phyloP scores from a whole-genome alignment of 2,113 vertebrate genomes.

The Pygoscelis adeliae region DNA sequence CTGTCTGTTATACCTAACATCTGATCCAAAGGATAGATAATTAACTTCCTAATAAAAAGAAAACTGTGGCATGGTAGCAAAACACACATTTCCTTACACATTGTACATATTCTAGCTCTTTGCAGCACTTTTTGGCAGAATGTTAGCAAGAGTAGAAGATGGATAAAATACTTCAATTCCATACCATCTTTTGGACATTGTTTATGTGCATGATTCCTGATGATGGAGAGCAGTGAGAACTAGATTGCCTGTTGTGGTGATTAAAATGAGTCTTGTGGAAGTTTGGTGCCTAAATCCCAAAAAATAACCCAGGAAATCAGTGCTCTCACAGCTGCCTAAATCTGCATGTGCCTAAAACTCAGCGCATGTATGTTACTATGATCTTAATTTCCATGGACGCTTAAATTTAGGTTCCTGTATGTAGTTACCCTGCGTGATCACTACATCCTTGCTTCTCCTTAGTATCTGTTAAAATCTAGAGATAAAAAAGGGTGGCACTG shows the following conservation, averaged over 20 bases:
- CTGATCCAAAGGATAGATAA: neutral
- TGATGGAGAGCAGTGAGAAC: neutral
- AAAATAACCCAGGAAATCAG: neutral
- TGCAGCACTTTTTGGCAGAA: neutral
- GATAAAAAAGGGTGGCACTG: neutral
- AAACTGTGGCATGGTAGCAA: neutral
- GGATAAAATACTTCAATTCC: neutral
- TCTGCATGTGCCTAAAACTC: neutral
- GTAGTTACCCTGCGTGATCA: neutral
- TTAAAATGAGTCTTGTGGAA: neutral
- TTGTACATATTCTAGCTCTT: neutral
- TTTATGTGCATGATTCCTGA: neutral
- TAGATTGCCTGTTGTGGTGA: neutral
- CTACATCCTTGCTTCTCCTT: neutral
- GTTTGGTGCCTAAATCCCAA: neutral
- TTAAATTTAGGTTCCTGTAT: neutral
- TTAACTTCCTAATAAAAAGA: neutral
- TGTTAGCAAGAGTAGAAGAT: neutral
- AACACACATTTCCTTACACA: neutral
- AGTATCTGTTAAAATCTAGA: neutral
- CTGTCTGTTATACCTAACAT: neutral
- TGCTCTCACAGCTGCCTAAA: neutral
- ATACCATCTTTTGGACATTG: neutral
- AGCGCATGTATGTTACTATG: neutral
- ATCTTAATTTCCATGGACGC: neutral